Percentiles rank a stretch among this genome's conserved stretches.
Conservation (phyloP, 2,113 vertebrate species). For the Elachura formosa region DNA sequence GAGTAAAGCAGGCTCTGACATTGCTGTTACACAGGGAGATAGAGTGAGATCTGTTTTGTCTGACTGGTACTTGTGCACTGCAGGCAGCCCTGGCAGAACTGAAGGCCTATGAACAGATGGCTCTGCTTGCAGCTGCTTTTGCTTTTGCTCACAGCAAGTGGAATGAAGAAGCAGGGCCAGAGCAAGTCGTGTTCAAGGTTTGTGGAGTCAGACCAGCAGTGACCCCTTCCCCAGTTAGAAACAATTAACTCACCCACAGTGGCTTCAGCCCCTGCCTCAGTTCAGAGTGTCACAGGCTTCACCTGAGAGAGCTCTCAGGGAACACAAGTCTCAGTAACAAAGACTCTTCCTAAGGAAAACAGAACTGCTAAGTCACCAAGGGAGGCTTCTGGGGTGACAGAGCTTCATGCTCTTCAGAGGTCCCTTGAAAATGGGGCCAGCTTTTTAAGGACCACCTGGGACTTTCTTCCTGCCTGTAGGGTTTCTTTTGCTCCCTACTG, state of each 20-base stretch:
- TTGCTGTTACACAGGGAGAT: background rate
- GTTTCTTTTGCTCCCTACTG: background rate
- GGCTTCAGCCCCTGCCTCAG: background rate
- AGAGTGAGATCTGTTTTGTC: rapidly evolving
- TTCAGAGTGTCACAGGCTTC: background rate
- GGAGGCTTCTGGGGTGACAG: background rate
- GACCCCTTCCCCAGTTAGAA: background rate
- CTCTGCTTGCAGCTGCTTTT: conserved; percentile 78
- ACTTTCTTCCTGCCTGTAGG: background rate
- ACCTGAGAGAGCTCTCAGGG: background rate
- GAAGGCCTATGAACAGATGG: conserved; percentile 85
- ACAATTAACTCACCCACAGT: background rate
- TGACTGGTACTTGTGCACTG: background rate
- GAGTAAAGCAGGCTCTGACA: background rate
- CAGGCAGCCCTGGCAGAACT: conserved; percentile 77
- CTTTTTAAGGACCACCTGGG: background rate
- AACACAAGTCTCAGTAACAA: background rate
- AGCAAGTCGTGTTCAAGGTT: conserved; percentile 82
- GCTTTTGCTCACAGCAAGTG: conserved; percentile 89
- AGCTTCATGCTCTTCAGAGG: background rate
- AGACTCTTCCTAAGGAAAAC: background rate
- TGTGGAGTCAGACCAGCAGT: background rate
- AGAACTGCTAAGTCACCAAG: rapidly evolving
- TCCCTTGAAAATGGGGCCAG: background rate
- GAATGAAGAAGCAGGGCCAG: conserved; percentile 75